Percentiles rank a stretch among this genome's conserved stretches.
These are phyloP conservation scores for Calcarius lapponicus DNA, from an alignment of 2,797 vertebrate genomes.

Conservation along the genomic window DNA sequence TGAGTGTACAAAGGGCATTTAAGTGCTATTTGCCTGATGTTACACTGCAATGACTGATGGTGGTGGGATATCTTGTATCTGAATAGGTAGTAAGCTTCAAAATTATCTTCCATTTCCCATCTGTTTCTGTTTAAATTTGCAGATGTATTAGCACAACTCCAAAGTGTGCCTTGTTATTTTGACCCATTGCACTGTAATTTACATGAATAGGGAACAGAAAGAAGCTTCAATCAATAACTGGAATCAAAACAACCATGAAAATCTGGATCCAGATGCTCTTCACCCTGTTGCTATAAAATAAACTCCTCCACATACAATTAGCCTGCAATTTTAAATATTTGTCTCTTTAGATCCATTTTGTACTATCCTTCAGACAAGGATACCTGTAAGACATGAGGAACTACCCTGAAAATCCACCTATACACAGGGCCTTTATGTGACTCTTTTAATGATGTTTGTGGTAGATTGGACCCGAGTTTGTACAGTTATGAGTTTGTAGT, in stretches of 20 bases:
- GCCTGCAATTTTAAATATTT: not conserved
- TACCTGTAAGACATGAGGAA: not conserved
- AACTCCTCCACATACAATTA: not conserved
- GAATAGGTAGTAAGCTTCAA: not conserved
- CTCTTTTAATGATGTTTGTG: not conserved
- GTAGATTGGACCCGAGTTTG: not conserved
- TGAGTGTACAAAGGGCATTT: not conserved
- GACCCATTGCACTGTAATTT: conserved; percentile 36
- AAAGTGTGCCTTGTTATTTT: conserved; percentile 32
- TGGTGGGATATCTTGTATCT: conserved; percentile 26
- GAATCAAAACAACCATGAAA: conserved; percentile 24
- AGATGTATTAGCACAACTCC: conserved; percentile 44
- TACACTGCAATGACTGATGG: not conserved
- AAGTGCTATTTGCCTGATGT: not conserved
- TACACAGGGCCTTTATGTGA: not conserved
- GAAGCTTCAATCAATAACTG: conserved; percentile 20
- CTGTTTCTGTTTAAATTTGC: conserved; percentile 55
- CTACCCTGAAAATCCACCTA: not conserved
- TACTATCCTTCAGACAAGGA: not conserved
- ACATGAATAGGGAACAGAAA: conserved; percentile 32
- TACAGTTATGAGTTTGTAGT: not conserved
- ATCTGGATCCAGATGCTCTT: conserved; percentile 42
- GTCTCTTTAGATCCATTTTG: not conserved
- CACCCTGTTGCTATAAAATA: not conserved
- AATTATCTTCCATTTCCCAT: conserved; percentile 26